Evolutionary conservation across 2,797 vertebrate genomes (phyloP).

Genomic region (Bryconaethiops microstoma): DNA sequence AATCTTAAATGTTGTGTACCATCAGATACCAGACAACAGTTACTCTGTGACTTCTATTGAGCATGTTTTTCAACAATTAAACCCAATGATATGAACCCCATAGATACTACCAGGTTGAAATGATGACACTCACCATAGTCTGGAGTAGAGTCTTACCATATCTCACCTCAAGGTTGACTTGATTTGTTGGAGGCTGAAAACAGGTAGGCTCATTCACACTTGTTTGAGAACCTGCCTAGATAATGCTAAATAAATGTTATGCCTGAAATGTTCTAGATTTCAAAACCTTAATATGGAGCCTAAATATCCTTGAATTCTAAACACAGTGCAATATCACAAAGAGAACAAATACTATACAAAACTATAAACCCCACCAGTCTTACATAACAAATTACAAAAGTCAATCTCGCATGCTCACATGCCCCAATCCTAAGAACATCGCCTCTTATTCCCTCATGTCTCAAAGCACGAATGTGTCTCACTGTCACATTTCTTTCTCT

Average conservation of each 20-base stretch:
- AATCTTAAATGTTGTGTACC: background rate
- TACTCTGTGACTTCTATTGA: background rate
- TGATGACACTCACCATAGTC: no score
- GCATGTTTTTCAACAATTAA: background rate
- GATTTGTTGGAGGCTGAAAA: background rate
- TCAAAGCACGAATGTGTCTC: conserved; percentile 62
- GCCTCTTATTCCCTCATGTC: conserved; percentile 62
- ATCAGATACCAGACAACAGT: background rate
- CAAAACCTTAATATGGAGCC: background rate
- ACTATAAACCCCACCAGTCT: background rate
- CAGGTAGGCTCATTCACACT: background rate
- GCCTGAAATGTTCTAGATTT: conserved; percentile 10
- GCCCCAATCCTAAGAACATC: conserved; percentile 21
- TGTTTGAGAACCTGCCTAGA: background rate
- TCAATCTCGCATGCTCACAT: conserved; percentile 55
- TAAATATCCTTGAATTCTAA: background rate
- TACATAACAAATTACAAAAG: conserved; percentile 26
- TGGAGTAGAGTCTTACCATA: no score
- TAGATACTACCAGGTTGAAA: background rate
- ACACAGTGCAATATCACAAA: background rate
- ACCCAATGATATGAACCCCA: background rate
- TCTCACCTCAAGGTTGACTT: background rate
- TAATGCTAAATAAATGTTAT: conserved; percentile 10
- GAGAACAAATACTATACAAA: background rate
- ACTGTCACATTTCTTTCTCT: conserved; percentile 61